phyloP scores from a whole-genome alignment of 2,797 vertebrate genomes.

The Dryobates pubescens region DNA sequence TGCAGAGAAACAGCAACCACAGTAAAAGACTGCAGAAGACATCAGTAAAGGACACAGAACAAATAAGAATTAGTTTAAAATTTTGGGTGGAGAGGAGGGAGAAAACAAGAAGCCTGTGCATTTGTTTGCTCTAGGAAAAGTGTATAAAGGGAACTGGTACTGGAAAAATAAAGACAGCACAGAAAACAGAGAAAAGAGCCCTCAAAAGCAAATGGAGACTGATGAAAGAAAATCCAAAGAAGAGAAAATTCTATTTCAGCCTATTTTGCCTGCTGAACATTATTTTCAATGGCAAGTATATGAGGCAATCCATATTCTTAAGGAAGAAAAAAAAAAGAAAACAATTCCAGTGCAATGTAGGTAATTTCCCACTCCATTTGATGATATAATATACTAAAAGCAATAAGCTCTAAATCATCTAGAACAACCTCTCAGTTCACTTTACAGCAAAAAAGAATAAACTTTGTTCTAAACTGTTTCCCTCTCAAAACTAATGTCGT shows the following conservation, averaged over 20 bases:
- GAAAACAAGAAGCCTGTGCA: background rate
- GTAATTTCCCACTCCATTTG: constrained; percentile 43
- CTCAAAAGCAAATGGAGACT: background rate
- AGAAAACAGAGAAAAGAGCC: background rate
- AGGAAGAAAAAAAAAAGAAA: constrained; percentile 37
- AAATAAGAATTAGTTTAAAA: background rate
- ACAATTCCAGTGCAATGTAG: constrained; percentile 11
- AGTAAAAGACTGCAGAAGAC: background rate
- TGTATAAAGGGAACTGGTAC: background rate
- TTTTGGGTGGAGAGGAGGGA: background rate
- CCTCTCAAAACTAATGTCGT: background rate
- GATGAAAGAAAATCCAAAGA: background rate
- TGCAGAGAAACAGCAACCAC: background rate
- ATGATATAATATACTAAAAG: constrained; percentile 35
- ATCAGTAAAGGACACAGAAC: background rate
- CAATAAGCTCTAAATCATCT: constrained; percentile 52
- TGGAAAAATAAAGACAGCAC: background rate
- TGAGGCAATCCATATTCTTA: constrained; percentile 33
- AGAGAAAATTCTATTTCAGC: background rate
- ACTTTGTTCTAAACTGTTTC: background rate
- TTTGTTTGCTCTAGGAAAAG: background rate
- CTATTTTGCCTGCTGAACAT: background rate
- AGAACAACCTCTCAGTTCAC: background rate
- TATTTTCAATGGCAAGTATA: background rate
- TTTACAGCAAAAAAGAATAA: constrained; percentile 4